Evolutionary conservation across 2,113 vertebrate species (phyloP).

Genomic region (Candoia aspera): DNA sequence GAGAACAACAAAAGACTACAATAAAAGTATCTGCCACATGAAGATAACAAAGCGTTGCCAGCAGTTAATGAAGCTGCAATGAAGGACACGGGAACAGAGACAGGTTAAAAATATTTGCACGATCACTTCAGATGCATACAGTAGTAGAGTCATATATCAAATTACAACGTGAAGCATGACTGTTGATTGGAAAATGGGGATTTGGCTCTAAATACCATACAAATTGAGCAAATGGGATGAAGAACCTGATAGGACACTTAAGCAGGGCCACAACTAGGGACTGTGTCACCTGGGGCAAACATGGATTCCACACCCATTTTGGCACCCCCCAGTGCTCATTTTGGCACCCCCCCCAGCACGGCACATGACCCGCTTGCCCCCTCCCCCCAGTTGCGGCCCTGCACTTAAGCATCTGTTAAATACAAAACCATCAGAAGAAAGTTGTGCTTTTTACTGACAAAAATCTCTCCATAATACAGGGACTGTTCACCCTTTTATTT

Average conservation of each 20-base stretch:
- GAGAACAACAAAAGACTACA: not conserved
- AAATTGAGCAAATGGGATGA: not conserved
- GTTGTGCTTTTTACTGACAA: not conserved
- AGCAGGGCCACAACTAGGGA: no score
- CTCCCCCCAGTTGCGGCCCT: no score
- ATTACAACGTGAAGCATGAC: not conserved
- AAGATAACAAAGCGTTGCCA: not conserved
- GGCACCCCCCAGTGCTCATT: no score
- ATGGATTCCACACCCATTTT: no score
- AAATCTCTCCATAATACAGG: not conserved
- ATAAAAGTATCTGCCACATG: not conserved
- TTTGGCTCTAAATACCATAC: not conserved
- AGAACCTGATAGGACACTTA: not conserved
- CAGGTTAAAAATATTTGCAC: not conserved
- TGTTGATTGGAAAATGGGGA: not conserved
- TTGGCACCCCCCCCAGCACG: no score
- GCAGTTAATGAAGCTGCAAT: not conserved
- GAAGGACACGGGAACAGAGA: not conserved
- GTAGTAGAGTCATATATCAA: not conserved
- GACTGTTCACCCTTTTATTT: not conserved
- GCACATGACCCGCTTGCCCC: no score
- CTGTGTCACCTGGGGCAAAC: no score
- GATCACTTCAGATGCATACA: not conserved
- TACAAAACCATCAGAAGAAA: not conserved
- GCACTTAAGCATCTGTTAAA: not conserved